Base-by-base conservation (phyloP, 2,113 vertebrate species). In the Peromyscus leucopus region DNA sequence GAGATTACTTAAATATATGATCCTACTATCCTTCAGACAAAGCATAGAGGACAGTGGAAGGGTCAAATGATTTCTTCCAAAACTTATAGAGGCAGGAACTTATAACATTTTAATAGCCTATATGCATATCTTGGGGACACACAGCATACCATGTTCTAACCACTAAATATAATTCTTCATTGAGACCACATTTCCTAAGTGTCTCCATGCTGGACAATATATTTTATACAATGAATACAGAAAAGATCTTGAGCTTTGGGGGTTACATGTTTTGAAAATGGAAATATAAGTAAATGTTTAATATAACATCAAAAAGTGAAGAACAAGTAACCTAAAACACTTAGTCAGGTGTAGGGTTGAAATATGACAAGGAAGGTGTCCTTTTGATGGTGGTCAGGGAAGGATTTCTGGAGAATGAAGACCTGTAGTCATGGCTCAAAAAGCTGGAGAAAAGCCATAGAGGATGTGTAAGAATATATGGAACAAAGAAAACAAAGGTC, bases 401-500 rank as follows among this genome's bases (percentile, higher is more conserved):
- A 80, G 8, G 33, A 87, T 4, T 69, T 8, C 65, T 15, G 16
- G 12, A 89, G 31, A 21, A 82, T 76, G 16, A 22, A 7, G 13
- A 9, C 39, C 7, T 21, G 10, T 0, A 67, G 0, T 2, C 7
- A 19, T 42, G 17, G 19, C 0, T 6, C 22, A 65, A 12, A 2
- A 78, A 55, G 0, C 10, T 79, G 16, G 17, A 74, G 11, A 46
- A 24, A 74, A 19, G 24, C 0, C 21, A 33, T 39, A 1, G 36
- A 89, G 84, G 39, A 1, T 2, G 16, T 61, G 26, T n/a, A 51
- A 0, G 59, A 1, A 42, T 59, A 88, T 80, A 24, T 59, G 1
- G 3, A 57, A 91, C 46, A 72, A 19, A 4, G 15, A 19, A 36
- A 10, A 3, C 1, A 7, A 55, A 36, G 11, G 15, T 69, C 72